A percentile compares a stretch with the other conserved stretches of the same genome.
phyloP scores from a whole-genome alignment of 2,113 vertebrate genomes.

The Sula dactylatra region DNA sequence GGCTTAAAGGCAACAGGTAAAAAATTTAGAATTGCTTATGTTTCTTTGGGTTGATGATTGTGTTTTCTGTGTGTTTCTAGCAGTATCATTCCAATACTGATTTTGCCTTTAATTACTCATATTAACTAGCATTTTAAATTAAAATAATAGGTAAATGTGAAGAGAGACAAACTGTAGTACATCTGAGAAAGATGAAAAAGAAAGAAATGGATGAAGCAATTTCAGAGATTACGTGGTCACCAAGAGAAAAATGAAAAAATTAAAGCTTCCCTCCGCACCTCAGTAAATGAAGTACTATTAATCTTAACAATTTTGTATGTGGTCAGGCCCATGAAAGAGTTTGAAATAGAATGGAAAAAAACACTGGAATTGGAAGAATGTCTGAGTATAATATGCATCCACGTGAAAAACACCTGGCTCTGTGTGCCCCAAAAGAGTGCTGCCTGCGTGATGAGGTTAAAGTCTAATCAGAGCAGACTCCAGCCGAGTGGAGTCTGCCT shows the following conservation, averaged over 20 bases:
- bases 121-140: neutral
- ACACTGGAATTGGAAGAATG: neutral
- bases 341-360: constrained; percentile 14
- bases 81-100: neutral
- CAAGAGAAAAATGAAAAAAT: neutral
- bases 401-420: neutral
- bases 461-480: neutral
- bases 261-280: neutral
- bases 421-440: neutral
- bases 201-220: neutral
- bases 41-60: neutral
- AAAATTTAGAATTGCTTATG: neutral
- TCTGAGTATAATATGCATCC: neutral
- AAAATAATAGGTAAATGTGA: neutral
- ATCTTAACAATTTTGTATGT: neutral
- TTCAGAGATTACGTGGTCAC: neutral
- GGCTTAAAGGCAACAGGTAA: neutral
- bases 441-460: constrained; percentile 2
- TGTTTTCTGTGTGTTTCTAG: neutral
- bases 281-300: neutral
- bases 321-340: neutral
- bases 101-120: neutral
- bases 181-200: neutral
- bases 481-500: neutral
- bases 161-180: neutral